A percentile compares a stretch with the other conserved stretches of the same genome.
phyloP scores from a whole-genome alignment of 2,888 invertebrate genomes.

The Nemurella pictetii region DNA sequence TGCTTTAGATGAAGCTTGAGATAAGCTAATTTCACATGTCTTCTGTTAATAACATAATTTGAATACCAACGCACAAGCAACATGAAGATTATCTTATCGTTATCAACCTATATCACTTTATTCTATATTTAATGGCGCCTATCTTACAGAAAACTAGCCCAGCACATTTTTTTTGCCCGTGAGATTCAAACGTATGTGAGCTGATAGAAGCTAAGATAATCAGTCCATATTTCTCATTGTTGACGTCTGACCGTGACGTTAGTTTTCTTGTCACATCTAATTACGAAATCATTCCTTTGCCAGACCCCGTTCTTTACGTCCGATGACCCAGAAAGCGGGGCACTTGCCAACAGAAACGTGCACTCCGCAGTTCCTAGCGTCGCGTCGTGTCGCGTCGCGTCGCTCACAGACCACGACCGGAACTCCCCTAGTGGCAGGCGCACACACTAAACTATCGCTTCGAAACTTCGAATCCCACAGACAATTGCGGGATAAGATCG shows the following conservation, averaged over 20 bases:
- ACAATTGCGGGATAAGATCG: background rate
- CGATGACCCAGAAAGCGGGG: background rate
- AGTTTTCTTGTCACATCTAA: background rate
- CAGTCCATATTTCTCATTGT: background rate
- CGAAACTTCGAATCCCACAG: background rate
- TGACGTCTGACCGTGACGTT: background rate
- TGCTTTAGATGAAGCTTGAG: background rate
- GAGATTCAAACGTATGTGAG: background rate
- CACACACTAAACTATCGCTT: background rate
- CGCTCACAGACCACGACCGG: too few species aligned
- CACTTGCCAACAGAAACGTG: background rate
- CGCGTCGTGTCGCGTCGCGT: background rate
- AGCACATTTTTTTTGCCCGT: background rate
- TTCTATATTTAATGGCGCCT: background rate
- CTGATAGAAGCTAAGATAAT: background rate
- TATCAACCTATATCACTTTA: too few species aligned
- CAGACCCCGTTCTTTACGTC: background rate
- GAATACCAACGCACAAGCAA: background rate
- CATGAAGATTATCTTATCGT: too few species aligned
- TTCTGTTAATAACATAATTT: background rate
- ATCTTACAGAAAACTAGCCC: background rate
- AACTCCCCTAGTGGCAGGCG: background rate
- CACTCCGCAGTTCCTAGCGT: too few species aligned
- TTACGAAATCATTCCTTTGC: background rate
- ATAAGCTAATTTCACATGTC: background rate